A percentile compares a stretch with the other conserved stretches of the same genome.
phyloP scores from a whole-genome alignment of 2,113 vertebrate genomes.

The Esox niger region DNA sequence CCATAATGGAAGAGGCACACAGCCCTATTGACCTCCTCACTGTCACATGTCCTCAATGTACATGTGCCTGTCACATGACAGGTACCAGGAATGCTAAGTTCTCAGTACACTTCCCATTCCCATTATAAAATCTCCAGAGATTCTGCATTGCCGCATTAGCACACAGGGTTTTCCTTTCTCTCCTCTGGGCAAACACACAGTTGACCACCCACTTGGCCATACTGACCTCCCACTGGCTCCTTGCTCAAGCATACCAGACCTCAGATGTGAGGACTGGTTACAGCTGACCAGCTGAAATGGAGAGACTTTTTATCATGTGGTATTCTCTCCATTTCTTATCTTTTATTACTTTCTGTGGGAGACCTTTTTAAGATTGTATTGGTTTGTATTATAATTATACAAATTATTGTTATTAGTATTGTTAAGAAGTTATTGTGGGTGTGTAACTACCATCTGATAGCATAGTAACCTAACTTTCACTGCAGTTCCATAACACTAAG shows the following conservation, averaged over 20 bases:
- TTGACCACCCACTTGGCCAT: slow-evolving; percentile 8
- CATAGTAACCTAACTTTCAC: neutral
- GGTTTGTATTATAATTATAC: neutral
- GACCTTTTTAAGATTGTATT: neutral
- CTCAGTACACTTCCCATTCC: neutral
- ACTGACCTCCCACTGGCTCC: slow-evolving; percentile 6
- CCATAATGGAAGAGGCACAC: neutral
- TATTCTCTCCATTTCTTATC: neutral
- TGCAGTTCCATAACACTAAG: neutral
- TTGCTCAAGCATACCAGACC: neutral
- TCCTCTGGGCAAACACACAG: neutral
- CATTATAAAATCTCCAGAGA: no score
- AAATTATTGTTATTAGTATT: no score
- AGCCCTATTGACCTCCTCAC: neutral
- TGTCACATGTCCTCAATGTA: neutral
- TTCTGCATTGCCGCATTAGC: no score
- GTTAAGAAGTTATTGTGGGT: no score
- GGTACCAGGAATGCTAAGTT: neutral
- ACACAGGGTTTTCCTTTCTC: neutral
- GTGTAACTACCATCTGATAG: no score
- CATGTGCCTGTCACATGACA: no score
- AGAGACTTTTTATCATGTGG: neutral
- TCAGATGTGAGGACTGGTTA: neutral
- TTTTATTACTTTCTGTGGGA: neutral
- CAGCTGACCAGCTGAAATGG: neutral